A percentile compares a stretch with the other conserved stretches of the same genome.
These are phyloP conservation scores for Hypolimnas misippus DNA, from an alignment of 2,888 invertebrate genomes.

Conservation along the genomic window DNA sequence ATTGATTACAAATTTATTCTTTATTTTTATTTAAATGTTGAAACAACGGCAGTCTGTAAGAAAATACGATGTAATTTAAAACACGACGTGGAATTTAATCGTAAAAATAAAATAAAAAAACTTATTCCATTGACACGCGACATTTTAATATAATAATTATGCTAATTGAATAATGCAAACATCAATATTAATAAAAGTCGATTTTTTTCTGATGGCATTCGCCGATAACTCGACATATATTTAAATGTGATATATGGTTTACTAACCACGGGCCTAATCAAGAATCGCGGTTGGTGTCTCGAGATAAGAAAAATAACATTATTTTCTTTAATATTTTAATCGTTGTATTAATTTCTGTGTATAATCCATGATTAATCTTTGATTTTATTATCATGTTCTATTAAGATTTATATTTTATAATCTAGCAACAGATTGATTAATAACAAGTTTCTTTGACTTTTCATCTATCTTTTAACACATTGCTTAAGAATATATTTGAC, in stretches of 20 bases:
- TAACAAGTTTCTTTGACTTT: background rate
- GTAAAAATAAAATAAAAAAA: background rate
- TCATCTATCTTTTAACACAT: too few relatives aligned
- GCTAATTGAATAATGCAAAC: too few relatives aligned
- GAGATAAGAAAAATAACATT: too few relatives aligned
- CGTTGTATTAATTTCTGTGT: too few relatives aligned
- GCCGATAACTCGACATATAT: too few relatives aligned
- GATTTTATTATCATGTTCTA: background rate
- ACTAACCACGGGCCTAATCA: too few relatives aligned
- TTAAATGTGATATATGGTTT: too few relatives aligned
- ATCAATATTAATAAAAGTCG: too few relatives aligned
- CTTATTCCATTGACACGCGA: background rate
- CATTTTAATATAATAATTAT: background rate
- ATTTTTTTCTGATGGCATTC: too few relatives aligned
- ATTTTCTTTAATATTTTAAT: too few relatives aligned
- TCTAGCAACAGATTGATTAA: background rate
- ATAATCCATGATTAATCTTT: background rate
- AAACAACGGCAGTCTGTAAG: background rate
- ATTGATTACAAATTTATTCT: constrained; percentile 1
- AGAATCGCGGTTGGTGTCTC: too few relatives aligned
- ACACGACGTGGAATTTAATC: background rate
- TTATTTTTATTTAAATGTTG: background rate
- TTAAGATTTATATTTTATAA: background rate
- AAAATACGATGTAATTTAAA: background rate
- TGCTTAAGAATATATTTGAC: too few relatives aligned